Conservation (phyloP, 30 jellyfish, hydroid and myxozoan species). For the Turritopsis dohrnii region DNA sequence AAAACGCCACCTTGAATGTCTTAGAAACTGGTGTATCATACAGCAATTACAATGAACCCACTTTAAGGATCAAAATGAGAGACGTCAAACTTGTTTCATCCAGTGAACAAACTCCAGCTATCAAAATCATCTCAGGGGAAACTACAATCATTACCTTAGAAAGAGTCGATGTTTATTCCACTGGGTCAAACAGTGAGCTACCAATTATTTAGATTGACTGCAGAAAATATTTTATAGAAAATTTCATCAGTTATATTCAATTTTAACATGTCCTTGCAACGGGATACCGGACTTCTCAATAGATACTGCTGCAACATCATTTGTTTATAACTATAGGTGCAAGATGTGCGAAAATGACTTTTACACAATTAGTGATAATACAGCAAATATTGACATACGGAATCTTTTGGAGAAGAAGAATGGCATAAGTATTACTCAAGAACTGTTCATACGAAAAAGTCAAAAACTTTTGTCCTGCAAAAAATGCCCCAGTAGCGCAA, state of each 20-base stretch:
- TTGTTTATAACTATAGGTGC: background rate
- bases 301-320: background rate
- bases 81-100: background rate
- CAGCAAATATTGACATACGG: background rate
- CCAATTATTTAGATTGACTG: background rate
- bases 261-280: background rate
- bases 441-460: background rate
- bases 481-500: constrained; percentile 3
- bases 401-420: too few species aligned
- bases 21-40: background rate
- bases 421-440: background rate
- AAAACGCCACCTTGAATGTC: background rate
- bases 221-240: background rate
- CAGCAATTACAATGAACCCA: background rate
- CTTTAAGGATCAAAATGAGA: background rate
- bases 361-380: background rate
- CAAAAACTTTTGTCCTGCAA: background rate
- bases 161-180: background rate
- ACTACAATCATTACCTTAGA: background rate
- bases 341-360: background rate
- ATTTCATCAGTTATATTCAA: background rate
- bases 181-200: background rate
- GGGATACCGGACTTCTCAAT: background rate
- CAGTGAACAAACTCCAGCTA: background rate
- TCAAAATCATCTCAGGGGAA: background rate